These are phyloP conservation scores for Ctenicera cuprea DNA, from an alignment of 2,888 invertebrate species.

Conservation along the genomic window DNA sequence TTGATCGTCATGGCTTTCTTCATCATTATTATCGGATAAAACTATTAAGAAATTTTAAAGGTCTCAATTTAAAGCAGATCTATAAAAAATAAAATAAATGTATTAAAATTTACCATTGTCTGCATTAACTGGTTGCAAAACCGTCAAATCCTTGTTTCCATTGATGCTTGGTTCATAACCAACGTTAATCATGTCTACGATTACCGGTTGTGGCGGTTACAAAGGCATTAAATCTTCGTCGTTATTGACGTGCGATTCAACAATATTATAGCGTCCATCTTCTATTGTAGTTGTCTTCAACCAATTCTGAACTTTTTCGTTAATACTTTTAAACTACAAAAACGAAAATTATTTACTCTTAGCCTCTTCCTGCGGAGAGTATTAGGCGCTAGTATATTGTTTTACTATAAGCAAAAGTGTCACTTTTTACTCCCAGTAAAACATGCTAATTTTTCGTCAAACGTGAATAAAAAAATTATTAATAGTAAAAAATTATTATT, in stretches of 20 bases:
- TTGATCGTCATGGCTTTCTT: slow-evolving; percentile 20
- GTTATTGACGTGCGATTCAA: neutral
- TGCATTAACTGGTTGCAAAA: slow-evolving; percentile 6
- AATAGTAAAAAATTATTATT: neutral
- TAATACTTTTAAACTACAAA: too few species aligned
- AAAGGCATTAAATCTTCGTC: slow-evolving; percentile 3
- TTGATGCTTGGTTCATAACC: slow-evolving; percentile 1
- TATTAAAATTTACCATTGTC: neutral
- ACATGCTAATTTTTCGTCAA: too few species aligned
- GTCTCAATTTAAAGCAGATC: slow-evolving; percentile 3
- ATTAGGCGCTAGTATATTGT: too few species aligned
- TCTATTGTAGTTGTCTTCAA: too few species aligned
- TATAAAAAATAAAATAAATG: neutral
- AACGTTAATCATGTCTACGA: slow-evolving; percentile 5
- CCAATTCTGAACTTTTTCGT: too few species aligned
- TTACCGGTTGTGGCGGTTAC: slow-evolving; percentile 7
- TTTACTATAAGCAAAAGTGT: too few species aligned
- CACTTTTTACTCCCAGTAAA: too few species aligned
- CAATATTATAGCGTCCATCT: too few species aligned
- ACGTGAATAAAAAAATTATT: too few species aligned
- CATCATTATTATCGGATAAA: slow-evolving; percentile 14
- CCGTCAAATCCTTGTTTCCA: slow-evolving; percentile 1
- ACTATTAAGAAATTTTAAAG: neutral
- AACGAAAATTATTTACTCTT: too few species aligned
- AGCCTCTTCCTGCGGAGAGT: too few species aligned